Base-by-base conservation (phyloP, 1,140 invertebrate species). In the Gryllus bimaculatus region DNA sequence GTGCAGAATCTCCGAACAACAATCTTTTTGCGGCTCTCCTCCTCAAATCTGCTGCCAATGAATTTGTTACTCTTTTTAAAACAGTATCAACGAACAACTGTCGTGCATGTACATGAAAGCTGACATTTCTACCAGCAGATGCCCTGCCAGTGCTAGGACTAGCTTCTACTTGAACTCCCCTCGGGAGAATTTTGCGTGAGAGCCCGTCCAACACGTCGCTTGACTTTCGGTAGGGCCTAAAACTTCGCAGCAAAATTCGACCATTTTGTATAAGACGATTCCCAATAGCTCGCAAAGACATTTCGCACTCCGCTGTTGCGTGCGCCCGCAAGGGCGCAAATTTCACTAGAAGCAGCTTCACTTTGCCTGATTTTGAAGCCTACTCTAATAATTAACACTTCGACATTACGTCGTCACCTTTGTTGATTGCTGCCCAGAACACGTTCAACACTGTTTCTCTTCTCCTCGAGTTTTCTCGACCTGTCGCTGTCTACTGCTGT, bases 81-180 rank as follows among this genome's bases (percentile, higher is more conserved):
- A 93, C 89, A 84, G 91, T 92, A 82, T 92, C 90, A 48, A 93
- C 89, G 75, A 93, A 90, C 4, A 93, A 83, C 78, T 89, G 87
- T 54, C 91, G 85, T 2, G 91, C 90, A 81, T 91, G 90, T 78
- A 90, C 85, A 79, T 90, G 89, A 86, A 77, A 89, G 82, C 75
- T 48, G 47, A 79, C 74, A 75, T 39, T 76, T 15, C 74, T 49
- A 74, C 74, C 73, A 76, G 75, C 73, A 13, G 76, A 79, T 15
- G n/a, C 47, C 66, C 74, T 76, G 6, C 73, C 47, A 21, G 75
- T 79, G 8, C 39, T 76, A n/a, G 20, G 13, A 20, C 78, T 78
- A 66, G 47, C 18, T 15, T 77, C 80, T 79, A 79, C 78, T 48
- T 66, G 39, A 48, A 76, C 49, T 81, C 80, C 81, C 76, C 75